phyloP scores from a whole-genome alignment of 1,140 invertebrate genomes.

The Drosophila lacertosa region DNA sequence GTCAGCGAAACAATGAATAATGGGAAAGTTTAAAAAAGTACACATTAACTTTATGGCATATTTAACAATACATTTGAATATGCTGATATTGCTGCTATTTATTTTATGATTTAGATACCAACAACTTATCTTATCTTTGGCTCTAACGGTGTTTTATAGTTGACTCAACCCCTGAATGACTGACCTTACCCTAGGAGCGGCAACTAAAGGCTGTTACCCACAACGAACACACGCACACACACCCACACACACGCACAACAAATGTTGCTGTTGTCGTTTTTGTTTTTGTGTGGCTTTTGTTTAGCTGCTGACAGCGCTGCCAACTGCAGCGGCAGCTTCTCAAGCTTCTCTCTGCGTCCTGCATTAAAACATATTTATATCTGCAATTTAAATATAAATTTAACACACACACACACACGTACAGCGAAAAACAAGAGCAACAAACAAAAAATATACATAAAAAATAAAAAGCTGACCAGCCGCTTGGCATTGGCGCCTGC shows the following conservation, averaged over 20 bases:
- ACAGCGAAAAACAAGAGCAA: slow-evolving; percentile 37
- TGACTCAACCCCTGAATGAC: background rate
- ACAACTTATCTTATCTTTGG: background rate
- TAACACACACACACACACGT: too few species aligned
- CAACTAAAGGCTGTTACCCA: background rate
- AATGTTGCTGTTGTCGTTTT: background rate
- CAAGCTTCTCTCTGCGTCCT: background rate
- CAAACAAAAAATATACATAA: background rate
- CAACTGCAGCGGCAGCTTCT: slow-evolving; percentile 53
- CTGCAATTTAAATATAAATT: slow-evolving; percentile 70
- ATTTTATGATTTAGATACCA: background rate
- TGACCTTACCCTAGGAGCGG: slow-evolving; percentile 5
- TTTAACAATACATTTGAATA: too few species aligned
- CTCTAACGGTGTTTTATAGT: background rate
- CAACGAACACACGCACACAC: background rate
- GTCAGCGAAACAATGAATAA: background rate
- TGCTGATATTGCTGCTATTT: background rate
- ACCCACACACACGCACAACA: background rate
- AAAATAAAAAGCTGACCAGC: slow-evolving; percentile 52
- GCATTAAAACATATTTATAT: slow-evolving; percentile 40
- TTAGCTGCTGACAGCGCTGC: slow-evolving; percentile 61
- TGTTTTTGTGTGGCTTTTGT: slow-evolving; percentile 52
- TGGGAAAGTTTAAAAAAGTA: background rate
- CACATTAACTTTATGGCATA: background rate
- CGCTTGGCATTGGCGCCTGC: slow-evolving; percentile 62